These are phyloP conservation scores for Ochotona princeps DNA, from an alignment of 2,113 vertebrate species.

Conservation along the genomic window DNA sequence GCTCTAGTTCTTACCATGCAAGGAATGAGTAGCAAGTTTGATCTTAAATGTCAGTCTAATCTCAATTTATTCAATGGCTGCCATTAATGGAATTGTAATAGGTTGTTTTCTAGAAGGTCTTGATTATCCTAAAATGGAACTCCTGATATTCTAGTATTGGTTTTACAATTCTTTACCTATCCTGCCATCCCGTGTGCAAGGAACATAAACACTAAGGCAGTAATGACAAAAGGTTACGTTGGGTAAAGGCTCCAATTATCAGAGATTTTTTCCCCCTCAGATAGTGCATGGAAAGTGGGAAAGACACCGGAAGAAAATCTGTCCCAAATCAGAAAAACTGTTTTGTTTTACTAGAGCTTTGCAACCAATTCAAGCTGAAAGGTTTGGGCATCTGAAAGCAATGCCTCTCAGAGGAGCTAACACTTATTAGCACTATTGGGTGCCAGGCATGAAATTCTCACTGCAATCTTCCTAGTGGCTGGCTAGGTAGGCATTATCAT, in stretches of 20 bases:
- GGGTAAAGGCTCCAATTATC: not conserved
- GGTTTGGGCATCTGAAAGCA: not conserved
- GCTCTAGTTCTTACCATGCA: not conserved
- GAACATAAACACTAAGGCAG: not conserved
- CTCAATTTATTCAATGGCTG: not conserved
- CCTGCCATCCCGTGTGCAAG: slow-evolving; percentile 57
- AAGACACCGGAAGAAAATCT: not conserved
- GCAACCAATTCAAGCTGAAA: not conserved
- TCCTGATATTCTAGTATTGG: not conserved
- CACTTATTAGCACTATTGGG: not conserved
- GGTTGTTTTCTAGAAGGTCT: slow-evolving; percentile 17
- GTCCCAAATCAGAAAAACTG: not conserved
- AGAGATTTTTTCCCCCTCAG: not conserved
- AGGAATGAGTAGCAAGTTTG: not conserved
- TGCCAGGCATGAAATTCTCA: not conserved
- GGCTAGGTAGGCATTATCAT: not conserved
- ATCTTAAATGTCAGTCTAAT: not conserved
- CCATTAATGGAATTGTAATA: slow-evolving; percentile 13
- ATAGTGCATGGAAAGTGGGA: not conserved
- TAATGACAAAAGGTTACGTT: not conserved
- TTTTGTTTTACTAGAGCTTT: not conserved
- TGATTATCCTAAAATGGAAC: not conserved
- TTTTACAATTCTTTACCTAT: slow-evolving; percentile 40
- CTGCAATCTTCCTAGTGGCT: not conserved
- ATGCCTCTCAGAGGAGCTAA: not conserved